These are phyloP conservation scores for Megamerina dolium DNA, from an alignment of 2,888 invertebrate genomes.

Conservation along the genomic window DNA sequence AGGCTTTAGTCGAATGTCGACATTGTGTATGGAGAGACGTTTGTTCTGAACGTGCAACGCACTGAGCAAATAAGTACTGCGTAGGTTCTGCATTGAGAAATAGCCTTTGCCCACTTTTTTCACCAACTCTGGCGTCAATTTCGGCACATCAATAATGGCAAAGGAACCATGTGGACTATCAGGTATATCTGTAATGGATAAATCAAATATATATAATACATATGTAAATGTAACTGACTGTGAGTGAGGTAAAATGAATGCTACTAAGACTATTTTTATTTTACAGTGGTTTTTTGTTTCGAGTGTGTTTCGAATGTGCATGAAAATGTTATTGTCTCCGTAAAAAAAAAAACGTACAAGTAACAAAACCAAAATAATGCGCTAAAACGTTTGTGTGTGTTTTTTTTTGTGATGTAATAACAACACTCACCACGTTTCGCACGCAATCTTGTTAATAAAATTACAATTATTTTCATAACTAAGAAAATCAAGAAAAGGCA, in stretches of 20 bases:
- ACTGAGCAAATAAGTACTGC: constrained; percentile 46
- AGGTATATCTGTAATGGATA: constrained; percentile 37
- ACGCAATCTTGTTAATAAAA: constrained; percentile 33
- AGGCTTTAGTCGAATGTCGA: constrained; percentile 61
- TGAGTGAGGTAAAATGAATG: too few species aligned
- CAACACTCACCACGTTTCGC: constrained; percentile 35
- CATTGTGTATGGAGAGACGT: constrained; percentile 56
- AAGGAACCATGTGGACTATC: constrained; percentile 39
- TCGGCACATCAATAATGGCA: constrained; percentile 47
- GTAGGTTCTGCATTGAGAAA: constrained; percentile 46
- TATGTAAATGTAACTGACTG: too few species aligned
- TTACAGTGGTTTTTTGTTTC: too few species aligned
- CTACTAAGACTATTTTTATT: too few species aligned
- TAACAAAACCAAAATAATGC: too few species aligned
- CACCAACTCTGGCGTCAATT: constrained; percentile 44
- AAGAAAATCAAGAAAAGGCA: constrained; percentile 14
- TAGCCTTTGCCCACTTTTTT: constrained; percentile 44
- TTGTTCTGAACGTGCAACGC: constrained; percentile 45
- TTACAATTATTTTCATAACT: constrained; percentile 36
- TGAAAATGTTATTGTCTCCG: too few species aligned
- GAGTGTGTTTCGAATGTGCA: too few species aligned
- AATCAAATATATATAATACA: too few species aligned
- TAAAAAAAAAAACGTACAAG: too few species aligned
- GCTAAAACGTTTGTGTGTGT: too few species aligned
- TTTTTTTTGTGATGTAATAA: too few species aligned